Evolutionary conservation across 2,113 vertebrate genomes (phyloP).

Genomic region (Rhegmatorhina hoffmannsi): DNA sequence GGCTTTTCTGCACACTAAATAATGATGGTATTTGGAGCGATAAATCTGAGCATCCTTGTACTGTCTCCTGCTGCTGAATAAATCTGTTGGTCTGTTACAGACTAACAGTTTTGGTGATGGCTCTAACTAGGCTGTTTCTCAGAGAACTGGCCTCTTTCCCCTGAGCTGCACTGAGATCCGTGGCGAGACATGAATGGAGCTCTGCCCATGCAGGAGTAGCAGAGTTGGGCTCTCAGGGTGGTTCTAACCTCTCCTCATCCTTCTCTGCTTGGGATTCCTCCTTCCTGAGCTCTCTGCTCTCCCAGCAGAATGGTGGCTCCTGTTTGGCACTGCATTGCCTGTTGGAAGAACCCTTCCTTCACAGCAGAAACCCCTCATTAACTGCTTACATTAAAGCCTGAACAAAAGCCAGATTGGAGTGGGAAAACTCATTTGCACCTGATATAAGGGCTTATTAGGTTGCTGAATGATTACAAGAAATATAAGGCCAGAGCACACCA

Average conservation of each 20-base stretch:
- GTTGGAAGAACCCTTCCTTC: slow-evolving; percentile 33
- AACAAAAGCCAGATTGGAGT: slow-evolving; percentile 62
- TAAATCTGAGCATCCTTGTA: slow-evolving; percentile 61
- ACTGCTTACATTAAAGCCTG: slow-evolving; percentile 57
- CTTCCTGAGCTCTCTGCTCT: slow-evolving; percentile 44
- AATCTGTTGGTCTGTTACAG: slow-evolving; percentile 51
- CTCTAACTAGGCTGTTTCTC: slow-evolving; percentile 44
- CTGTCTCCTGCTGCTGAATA: slow-evolving; percentile 46
- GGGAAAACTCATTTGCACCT: slow-evolving; percentile 77
- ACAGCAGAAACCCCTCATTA: slow-evolving; percentile 65
- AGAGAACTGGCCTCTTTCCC: neutral
- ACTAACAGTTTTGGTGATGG: slow-evolving; percentile 4
- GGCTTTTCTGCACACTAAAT: slow-evolving; percentile 43
- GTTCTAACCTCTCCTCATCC: slow-evolving; percentile 9
- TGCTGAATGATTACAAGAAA: slow-evolving; percentile 50
- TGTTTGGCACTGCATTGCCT: slow-evolving; percentile 33
- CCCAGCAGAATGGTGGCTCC: neutral
- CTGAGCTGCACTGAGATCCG: neutral
- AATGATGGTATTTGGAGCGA: slow-evolving; percentile 52
- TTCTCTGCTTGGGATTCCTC: slow-evolving; percentile 27
- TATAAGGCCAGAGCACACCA: neutral
- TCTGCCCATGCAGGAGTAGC: neutral
- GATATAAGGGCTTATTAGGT: slow-evolving; percentile 68
- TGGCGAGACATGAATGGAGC: neutral
- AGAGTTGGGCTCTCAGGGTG: slow-evolving; percentile 39